Evolutionary conservation across 30 jellyfish, hydroid and myxozoan genomes (phyloP).

Genomic region (Pelagia noctiluca): DNA sequence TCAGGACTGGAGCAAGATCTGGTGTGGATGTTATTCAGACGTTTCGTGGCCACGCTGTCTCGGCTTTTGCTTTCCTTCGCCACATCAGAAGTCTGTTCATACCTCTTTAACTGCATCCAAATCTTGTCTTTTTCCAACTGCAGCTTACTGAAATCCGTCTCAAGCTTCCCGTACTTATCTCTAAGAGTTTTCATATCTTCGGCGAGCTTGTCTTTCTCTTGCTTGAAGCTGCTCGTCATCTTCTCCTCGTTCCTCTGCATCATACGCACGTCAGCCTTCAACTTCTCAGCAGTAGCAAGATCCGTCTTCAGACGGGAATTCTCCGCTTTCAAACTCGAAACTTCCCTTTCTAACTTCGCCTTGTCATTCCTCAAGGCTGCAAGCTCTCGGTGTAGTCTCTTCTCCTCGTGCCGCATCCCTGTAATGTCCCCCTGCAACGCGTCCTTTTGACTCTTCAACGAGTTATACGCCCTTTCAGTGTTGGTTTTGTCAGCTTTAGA

Average conservation of each 20-base stretch:
- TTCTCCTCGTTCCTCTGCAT: conserved; percentile 96
- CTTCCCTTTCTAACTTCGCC: conserved; percentile 93
- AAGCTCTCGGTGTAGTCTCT: conserved; percentile 87
- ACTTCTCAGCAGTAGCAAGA: conserved; percentile 85
- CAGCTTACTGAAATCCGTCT: conserved; percentile 76
- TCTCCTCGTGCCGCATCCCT: conserved; percentile 91
- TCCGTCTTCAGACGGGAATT: conserved; percentile 89
- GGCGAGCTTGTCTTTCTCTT: conserved; percentile 80
- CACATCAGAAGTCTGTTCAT: conserved; percentile 58
- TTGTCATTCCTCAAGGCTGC: conserved; percentile 86
- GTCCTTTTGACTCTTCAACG: conserved; percentile 94
- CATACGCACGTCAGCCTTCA: conserved; percentile 79
- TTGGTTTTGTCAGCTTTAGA: conserved; percentile 95
- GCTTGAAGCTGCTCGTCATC: conserved; percentile 70
- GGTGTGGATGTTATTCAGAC: conserved; percentile 73
- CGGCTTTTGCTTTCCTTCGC: conserved; percentile 20
- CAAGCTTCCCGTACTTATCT: conserved; percentile 83
- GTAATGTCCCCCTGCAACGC: conserved; percentile 89
- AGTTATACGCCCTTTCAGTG: conserved; percentile 97
- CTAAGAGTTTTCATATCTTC: conserved; percentile 70
- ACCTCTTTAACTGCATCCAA: conserved; percentile 82
- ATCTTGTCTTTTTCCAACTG: conserved; percentile 87
- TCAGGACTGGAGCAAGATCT: conserved; percentile 70
- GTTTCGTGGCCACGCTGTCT: conserved; percentile 48
- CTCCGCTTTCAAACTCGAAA: conserved; percentile 85